Conservation (phyloP, 2,797 vertebrate species). For the Artibeus jamaicensis region DNA sequence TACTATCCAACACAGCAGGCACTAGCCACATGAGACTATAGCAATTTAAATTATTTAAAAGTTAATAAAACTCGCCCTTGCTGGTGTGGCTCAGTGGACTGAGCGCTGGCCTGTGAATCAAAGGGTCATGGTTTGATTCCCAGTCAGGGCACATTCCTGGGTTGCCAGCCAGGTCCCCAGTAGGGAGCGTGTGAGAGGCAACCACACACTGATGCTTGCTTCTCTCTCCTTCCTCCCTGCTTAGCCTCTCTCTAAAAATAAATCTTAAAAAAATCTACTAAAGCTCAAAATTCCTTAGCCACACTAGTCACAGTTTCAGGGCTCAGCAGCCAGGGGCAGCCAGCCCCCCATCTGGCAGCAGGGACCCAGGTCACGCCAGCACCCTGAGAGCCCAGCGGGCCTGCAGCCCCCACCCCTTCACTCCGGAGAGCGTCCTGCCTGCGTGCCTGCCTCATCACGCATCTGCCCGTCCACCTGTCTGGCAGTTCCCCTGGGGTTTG, state of each 20-base stretch:
- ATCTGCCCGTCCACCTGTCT: accelerated
- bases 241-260: neutral
- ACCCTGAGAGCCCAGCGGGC: neutral
- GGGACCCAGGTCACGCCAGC: neutral
- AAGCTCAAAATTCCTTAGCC: neutral
- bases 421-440: no score
- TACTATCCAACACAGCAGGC: neutral
- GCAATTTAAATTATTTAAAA: neutral
- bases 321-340: neutral
- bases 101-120: no score
- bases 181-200: neutral
- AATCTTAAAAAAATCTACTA: neutral
- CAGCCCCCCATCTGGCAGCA: neutral
- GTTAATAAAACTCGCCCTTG: neutral
- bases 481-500: neutral
- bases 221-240: neutral
- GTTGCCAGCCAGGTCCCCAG: neutral
- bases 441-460: accelerated
- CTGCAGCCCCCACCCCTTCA: no score
- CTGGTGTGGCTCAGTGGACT: no score
- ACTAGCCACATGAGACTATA: neutral
- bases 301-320: neutral
- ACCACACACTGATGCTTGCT: neutral
- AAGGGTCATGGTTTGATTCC: no score
- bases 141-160: no score